Evolutionary conservation across 2,888 invertebrate species (phyloP).

Genomic region (Morpho deidamia): DNA sequence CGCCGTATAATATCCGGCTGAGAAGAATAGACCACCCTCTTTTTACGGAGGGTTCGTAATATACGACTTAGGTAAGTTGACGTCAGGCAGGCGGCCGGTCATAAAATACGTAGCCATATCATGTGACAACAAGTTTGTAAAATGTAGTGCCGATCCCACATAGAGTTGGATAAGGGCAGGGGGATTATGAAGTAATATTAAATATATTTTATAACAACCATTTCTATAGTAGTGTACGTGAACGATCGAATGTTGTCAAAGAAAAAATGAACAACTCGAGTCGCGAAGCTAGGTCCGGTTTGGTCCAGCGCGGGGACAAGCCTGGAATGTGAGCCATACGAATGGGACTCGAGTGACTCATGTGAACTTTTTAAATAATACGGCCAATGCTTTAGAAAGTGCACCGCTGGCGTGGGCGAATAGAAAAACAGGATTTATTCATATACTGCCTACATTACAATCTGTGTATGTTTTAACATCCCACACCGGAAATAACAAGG

Average conservation of each 20-base stretch:
- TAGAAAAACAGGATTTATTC: conserved; percentile 39
- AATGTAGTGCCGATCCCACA: too few species aligned
- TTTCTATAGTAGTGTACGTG: conserved; percentile 12
- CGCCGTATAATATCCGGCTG: too few species aligned
- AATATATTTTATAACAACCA: neutral
- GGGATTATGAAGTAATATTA: too few species aligned
- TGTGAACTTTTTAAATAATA: conserved; percentile 35
- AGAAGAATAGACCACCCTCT: too few species aligned
- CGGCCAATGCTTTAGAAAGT: conserved; percentile 59
- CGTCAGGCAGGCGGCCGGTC: too few species aligned
- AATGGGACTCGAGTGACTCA: conserved; percentile 66
- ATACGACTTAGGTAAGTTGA: too few species aligned
- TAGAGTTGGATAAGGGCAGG: too few species aligned
- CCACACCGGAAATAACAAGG: conserved; percentile 28
- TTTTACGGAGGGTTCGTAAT: too few species aligned
- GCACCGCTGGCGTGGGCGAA: conserved; percentile 52
- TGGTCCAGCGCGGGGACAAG: conserved; percentile 32
- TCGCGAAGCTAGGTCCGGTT: conserved; percentile 39
- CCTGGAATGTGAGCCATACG: conserved; percentile 73
- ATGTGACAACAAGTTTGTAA: too few species aligned
- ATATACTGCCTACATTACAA: conserved; percentile 40
- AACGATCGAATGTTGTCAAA: conserved; percentile 25
- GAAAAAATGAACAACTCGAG: conserved; percentile 28
- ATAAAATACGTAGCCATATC: too few species aligned
- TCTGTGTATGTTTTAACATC: conserved; percentile 34